Conservation (phyloP, 1,140 invertebrate species). For the Musca domestica region DNA sequence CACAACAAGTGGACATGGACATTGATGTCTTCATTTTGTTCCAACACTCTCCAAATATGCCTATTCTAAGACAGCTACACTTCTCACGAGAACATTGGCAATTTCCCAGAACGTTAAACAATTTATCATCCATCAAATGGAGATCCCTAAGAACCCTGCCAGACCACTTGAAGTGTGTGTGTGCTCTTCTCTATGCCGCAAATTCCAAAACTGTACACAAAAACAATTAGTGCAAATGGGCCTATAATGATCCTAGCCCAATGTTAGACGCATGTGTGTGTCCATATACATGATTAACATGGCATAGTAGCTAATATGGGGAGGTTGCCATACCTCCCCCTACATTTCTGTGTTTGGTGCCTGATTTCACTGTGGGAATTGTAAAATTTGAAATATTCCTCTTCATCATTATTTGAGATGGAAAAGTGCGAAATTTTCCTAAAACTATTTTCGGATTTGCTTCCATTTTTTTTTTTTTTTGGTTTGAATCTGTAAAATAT, state of each 20-base stretch:
- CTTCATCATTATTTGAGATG: neutral
- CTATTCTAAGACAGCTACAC: too few species aligned
- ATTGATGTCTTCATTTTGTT: neutral
- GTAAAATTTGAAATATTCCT: neutral
- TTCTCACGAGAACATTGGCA: conserved; percentile 3
- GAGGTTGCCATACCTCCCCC: neutral
- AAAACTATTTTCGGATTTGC: neutral
- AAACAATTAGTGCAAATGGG: conserved; percentile 16
- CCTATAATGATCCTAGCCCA: conserved; percentile 2
- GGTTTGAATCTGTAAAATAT: neutral
- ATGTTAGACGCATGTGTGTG: too few species aligned
- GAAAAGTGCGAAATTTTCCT: conserved; percentile 9
- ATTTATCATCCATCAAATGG: conserved; percentile 7
- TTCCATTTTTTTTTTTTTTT: too few species aligned
- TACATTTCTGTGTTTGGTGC: neutral
- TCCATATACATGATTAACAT: neutral
- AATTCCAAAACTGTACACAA: too few species aligned
- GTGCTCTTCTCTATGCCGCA: too few species aligned
- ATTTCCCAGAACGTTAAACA: conserved; percentile 24
- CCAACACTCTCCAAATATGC: neutral
- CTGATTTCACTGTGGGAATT: too few species aligned
- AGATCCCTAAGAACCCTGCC: neutral
- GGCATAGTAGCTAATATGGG: neutral
- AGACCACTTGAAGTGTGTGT: too few species aligned
- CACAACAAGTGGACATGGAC: neutral